Percentiles rank a stretch among this genome's conserved stretches.
phyloP scores from a whole-genome alignment of 1,140 invertebrate species.

The Gerris buenoi region DNA sequence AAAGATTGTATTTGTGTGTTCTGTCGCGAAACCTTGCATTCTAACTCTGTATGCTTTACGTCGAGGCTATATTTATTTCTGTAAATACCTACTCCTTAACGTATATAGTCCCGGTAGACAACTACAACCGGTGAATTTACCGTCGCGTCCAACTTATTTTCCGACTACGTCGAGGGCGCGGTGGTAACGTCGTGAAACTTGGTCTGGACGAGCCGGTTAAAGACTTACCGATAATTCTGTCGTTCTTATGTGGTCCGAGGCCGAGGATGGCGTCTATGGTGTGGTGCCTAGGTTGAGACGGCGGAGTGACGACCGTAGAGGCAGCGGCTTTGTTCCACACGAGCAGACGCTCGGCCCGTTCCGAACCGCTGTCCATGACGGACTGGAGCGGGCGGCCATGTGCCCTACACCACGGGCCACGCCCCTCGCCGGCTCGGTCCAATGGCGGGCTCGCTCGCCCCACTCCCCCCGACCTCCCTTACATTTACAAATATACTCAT shows the following conservation, averaged over 20 bases:
- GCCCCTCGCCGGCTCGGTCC: neutral
- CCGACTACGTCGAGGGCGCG: too few species aligned
- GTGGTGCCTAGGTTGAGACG: conserved; percentile 19
- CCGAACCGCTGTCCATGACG: neutral
- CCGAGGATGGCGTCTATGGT: conserved; percentile 23
- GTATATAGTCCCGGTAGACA: too few species aligned
- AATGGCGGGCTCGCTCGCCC: too few species aligned
- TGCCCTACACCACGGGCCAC: neutral
- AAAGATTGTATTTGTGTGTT: too few species aligned
- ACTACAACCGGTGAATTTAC: too few species aligned
- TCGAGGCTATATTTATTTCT: too few species aligned
- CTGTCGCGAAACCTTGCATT: too few species aligned
- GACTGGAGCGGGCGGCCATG: neutral
- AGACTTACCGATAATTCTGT: neutral
- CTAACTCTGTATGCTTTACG: too few species aligned
- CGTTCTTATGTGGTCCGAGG: neutral
- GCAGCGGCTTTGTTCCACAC: neutral
- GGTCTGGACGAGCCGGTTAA: too few species aligned
- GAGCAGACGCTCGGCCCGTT: neutral
- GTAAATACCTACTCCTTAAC: too few species aligned
- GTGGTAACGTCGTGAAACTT: too few species aligned
- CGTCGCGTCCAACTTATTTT: too few species aligned
- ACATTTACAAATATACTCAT: neutral
- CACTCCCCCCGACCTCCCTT: neutral
- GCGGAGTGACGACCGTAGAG: conserved; percentile 2